Evolutionary conservation across 1,140 invertebrate genomes (phyloP), one percentile per base, ranked within the genome.

Genomic region (Camponotus floridanus): DNA sequence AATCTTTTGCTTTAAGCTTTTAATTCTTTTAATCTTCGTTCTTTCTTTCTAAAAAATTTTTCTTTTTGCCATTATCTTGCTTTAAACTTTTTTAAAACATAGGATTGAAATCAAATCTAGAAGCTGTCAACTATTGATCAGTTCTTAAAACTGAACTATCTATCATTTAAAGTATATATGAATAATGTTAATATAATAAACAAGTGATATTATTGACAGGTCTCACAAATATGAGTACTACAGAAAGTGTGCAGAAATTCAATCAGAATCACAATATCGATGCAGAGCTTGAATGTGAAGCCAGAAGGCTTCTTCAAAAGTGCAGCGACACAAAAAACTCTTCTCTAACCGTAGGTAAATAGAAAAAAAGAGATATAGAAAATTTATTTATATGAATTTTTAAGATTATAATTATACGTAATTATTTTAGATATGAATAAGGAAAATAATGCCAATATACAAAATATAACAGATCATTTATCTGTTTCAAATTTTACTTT

Each of bases 251-350:
- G 15, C 71, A 83, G 0, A 89, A 87, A 61, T 64, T 64, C 55
- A 78, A 74, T 55, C 85, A 73, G 59, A 78, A 74, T 55, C 85
- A 73, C 1, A 87, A 64, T 31, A 64, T 86, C 15, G 90, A 91
- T 7, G 62, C 48, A 8, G 88, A 94, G 62, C 87, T 91, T 57
- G 89, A 93, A 76, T 70, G 89, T 51, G n/a, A n/a, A n/a, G 93
- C 94, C 13, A 91, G 93, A 15, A 91, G 89, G 78, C 42, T 94
- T 61, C 80, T 94, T 33, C 84, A 91, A 42, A 92, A 84, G 71
- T 93, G 92, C 21, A 91, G 86, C n/a, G 70, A 90, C 15, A 21
- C 74, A 67, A 86, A 76, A 8, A 45, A 31, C 11, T 42, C 18
- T 8, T 39, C 39, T 65, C 7, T 59, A 68, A 6, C 18, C 15